Evolutionary conservation across 2,113 vertebrate genomes (phyloP), one percentile per base, ranked within the genome.

Genomic region (Symphodus melops): DNA sequence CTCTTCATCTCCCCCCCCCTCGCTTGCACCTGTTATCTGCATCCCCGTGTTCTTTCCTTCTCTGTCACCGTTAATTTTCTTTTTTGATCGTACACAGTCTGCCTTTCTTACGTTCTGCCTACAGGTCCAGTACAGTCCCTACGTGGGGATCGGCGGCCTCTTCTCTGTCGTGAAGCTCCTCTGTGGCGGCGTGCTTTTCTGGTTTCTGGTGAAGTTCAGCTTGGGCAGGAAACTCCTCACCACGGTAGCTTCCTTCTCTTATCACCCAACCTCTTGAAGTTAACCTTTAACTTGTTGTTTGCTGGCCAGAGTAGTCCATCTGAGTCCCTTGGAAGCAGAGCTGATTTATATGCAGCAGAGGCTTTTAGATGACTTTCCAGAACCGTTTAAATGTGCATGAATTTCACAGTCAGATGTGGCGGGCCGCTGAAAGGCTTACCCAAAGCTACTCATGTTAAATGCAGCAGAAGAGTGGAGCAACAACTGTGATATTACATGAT

Each of bases 191-290:
- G 75, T 97, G 39, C 64, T 96, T 54, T 96, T 96, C 92, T 87
- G 95, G 91, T 83, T 97, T 73, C 90, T 97, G 82, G 94, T 94
- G 66, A 96, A 92, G 84, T 95, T 95, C 72, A 90, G 92, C 81
- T 93, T 95, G 70, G 96, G 96, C 86, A 95, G 95, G 85, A 95
- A 95, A 56, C 94, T 97, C 79, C 92, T 97, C 36, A 76, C 92
- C 75, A 95, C 89, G 91, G 96, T 96, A 94, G 19, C 23, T 44
- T 52, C 28, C 5, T 33, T 33, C 28, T 33, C 28, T 60, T 6
- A 41, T 55, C 21, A 42, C 1, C 1, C 3, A 39, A 9, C 17
- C 37, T 44, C 8, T 21, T 19, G 5, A 20, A 41, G 19, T 41
- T 16, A 33, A 25, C 2, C 0, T 36, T 11, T 75, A 13, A 20